Evolutionary conservation across 2,113 vertebrate genomes (phyloP).

Genomic region (Serilophus lunatus): DNA sequence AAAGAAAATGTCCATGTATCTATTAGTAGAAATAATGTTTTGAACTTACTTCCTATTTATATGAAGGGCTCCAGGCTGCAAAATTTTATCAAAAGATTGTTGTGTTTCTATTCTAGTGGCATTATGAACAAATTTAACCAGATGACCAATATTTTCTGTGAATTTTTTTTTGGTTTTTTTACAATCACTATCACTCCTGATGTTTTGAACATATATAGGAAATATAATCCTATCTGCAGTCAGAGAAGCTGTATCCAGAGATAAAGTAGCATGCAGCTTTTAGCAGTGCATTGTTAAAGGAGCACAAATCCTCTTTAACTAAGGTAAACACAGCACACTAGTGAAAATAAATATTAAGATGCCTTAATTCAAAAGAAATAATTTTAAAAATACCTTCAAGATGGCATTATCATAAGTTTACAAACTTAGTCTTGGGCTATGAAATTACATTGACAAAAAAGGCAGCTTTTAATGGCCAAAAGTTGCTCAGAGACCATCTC

Average conservation of each 20-base stretch:
- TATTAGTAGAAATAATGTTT: slow-evolving; percentile 2
- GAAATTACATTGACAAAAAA: background rate
- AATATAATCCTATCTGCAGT: background rate
- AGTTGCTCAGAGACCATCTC: background rate
- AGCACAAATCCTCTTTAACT: background rate
- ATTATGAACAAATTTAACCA: background rate
- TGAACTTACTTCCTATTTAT: background rate
- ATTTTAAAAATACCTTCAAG: background rate
- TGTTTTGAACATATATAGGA: background rate
- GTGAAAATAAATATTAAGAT: background rate
- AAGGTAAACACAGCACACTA: background rate
- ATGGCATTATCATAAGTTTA: background rate
- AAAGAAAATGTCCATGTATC: background rate
- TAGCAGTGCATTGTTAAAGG: background rate
- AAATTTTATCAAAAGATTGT: background rate
- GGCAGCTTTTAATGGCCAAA: background rate
- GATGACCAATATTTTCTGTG: background rate
- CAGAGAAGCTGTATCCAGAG: background rate
- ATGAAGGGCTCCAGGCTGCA: background rate
- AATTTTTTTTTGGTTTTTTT: background rate
- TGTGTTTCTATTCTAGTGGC: background rate
- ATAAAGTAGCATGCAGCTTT: background rate
- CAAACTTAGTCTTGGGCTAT: background rate
- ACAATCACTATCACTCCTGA: background rate
- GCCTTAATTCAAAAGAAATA: background rate